Conservation (phyloP, 2,888 invertebrate genomes). For the Temnothorax rugatulus region DNA sequence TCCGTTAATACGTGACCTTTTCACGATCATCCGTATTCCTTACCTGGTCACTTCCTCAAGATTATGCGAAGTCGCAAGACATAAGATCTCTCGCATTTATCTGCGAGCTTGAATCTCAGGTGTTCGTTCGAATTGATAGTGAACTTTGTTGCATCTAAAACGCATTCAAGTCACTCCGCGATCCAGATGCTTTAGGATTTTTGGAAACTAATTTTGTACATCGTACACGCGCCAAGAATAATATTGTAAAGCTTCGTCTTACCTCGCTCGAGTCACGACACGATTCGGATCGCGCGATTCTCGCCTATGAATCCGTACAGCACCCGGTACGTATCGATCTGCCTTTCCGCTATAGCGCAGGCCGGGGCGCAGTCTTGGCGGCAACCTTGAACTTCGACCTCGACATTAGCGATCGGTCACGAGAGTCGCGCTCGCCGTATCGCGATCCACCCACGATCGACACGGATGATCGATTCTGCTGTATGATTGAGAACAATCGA, state of each 20-base stretch:
- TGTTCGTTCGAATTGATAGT: background rate
- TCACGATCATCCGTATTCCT: background rate
- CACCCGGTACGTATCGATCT: constrained; percentile 73
- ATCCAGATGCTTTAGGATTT: background rate
- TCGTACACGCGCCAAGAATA: too few species aligned
- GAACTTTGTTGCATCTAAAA: background rate
- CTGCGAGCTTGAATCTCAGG: constrained; percentile 31
- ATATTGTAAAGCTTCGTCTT: background rate
- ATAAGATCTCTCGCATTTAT: background rate
- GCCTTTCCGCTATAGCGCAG: constrained; percentile 65
- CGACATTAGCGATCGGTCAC: constrained; percentile 59
- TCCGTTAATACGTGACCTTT: too few species aligned
- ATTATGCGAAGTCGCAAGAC: background rate
- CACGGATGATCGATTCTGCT: constrained; percentile 54
- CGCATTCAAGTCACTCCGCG: background rate
- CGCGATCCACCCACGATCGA: constrained; percentile 46
- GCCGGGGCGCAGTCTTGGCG: constrained; percentile 64
- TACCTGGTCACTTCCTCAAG: background rate
- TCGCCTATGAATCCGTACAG: background rate
- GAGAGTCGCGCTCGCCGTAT: constrained; percentile 43
- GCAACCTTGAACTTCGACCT: constrained; percentile 76
- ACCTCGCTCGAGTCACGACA: background rate
- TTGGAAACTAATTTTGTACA: background rate
- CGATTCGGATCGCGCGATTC: constrained; percentile 8
- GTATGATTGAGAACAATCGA: constrained; percentile 32